Base-by-base conservation (phyloP, 2,888 invertebrate species). In the Acrobasis suavella region DNA sequence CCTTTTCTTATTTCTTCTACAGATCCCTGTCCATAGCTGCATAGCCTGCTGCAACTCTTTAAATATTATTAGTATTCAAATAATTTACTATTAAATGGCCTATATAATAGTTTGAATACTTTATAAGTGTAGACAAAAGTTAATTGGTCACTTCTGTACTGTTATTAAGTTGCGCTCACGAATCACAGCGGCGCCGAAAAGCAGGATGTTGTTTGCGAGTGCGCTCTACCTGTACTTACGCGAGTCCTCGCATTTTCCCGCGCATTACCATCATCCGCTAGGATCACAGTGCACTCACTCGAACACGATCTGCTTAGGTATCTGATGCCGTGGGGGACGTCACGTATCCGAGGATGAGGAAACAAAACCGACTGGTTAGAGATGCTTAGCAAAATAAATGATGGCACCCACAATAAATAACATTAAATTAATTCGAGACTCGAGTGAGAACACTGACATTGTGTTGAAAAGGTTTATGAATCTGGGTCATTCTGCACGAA, bases 221-320 rank as follows among this genome's bases (percentile, higher is more conserved):
- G 46, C 12, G 14, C 46, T 46, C 46, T 37, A 12, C 56, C 17
- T 9, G 38, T 16, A 15, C 55, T 55, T 50, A 50, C 9, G 16
- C 39, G 17, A 42, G 17, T 12, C 39, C 42, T 12, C 56, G 42
- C 42, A 12, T 56, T 56, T 37, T 39, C 55, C 56, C 17, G 7
- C 39, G 17, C 56, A 56, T 56, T 56, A 56, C 42, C 56, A 56
- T 56, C 14, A 56, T 56, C 56, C 42, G 42, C 39, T 56, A 39
- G 42, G 39, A 39, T 39, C 17, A 56, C 16, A 56, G 56, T 42
- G 56, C 56, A 56, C 56, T 56, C 56, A 56, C 9, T 2, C 14
- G 22, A 56, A 42, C 9, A 56, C 42, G 42, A 56, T 56, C 42
- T 42, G 42, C 38, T 56, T 56, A 17, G 56, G 42, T 10, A 42